Percentiles rank a stretch among this genome's conserved stretches.
Conservation (phyloP, 1,140 invertebrate genomes). For the Caligus rogercresseyi region DNA sequence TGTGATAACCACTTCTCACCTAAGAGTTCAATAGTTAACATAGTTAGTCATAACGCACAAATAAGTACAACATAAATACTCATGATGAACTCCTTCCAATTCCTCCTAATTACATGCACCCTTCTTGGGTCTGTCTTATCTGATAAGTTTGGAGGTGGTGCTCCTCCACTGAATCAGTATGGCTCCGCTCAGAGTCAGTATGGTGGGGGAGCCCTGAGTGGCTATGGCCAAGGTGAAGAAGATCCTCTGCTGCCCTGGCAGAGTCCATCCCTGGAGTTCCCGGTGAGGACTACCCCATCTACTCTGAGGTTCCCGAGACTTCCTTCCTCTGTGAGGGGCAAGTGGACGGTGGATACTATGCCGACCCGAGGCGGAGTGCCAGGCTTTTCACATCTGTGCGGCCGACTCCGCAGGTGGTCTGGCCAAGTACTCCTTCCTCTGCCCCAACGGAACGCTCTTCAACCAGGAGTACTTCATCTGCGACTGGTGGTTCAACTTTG, state of each 20-base stretch:
- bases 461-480: conserved; percentile 51
- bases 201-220: neutral
- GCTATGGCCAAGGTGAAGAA: too few species aligned
- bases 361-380: conserved; percentile 72
- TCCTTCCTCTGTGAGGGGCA: conserved; percentile 27
- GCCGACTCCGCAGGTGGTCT: conserved; percentile 13
- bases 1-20: too few species aligned
- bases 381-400: conserved; percentile 28
- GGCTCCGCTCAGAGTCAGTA: neutral
- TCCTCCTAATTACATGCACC: too few species aligned
- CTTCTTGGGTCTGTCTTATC: too few species aligned
- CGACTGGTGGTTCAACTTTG: conserved; percentile 39
- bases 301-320: conserved; percentile 28
- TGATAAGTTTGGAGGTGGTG: too few species aligned
- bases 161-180: too few species aligned
- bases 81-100: too few species aligned
- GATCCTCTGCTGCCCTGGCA: neutral
- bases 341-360: conserved; percentile 27
- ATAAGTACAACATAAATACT: too few species aligned
- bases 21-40: too few species aligned
- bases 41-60: too few species aligned
- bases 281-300: conserved; percentile 27
- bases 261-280: conserved; percentile 25
- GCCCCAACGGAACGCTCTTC: conserved; percentile 77
- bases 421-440: conserved; percentile 76